Percentiles rank a stretch among this genome's conserved stretches.
Conservation (phyloP, 2,797 vertebrate genomes). For the Eleutherodactylus coqui region DNA sequence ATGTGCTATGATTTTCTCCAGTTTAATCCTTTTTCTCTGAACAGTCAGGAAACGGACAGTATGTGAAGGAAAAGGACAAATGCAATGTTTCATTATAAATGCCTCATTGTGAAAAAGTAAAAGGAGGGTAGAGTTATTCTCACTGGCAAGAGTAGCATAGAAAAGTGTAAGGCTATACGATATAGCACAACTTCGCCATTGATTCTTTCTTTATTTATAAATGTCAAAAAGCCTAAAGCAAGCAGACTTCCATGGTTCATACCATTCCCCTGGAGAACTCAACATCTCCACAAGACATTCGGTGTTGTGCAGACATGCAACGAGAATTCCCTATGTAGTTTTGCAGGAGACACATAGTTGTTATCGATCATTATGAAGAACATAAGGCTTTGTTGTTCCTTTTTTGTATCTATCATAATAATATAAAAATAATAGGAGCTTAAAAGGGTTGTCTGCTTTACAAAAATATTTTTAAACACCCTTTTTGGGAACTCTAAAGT, state of each 20-base stretch:
- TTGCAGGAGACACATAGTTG: too few relatives aligned
- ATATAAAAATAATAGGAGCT: background rate
- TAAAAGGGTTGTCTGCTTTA: background rate
- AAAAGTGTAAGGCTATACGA: slow-evolving; percentile 19
- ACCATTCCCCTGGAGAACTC: background rate
- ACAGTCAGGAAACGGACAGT: slow-evolving; percentile 75
- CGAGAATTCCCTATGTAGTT: background rate
- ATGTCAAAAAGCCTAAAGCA: slow-evolving; percentile 12
- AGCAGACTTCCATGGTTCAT: background rate
- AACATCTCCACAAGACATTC: background rate
- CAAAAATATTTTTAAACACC: too few relatives aligned
- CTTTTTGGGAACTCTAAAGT: too few relatives aligned
- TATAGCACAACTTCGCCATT: background rate
- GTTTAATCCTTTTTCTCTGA: slow-evolving; percentile 69
- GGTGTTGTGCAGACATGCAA: background rate
- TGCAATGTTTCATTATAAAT: slow-evolving; percentile 64
- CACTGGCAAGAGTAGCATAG: background rate
- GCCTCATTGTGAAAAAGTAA: slow-evolving; percentile 42
- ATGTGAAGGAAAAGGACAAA: slow-evolving; percentile 66
- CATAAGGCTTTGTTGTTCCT: background rate
- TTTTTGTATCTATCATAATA: background rate
- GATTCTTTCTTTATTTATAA: slow-evolving; percentile 32
- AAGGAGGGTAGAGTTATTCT: slow-evolving; percentile 25
- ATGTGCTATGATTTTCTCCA: slow-evolving; percentile 64
- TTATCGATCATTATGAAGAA: background rate